Conservation (phyloP, 2,888 invertebrate species). For the Papilio demoleus region DNA sequence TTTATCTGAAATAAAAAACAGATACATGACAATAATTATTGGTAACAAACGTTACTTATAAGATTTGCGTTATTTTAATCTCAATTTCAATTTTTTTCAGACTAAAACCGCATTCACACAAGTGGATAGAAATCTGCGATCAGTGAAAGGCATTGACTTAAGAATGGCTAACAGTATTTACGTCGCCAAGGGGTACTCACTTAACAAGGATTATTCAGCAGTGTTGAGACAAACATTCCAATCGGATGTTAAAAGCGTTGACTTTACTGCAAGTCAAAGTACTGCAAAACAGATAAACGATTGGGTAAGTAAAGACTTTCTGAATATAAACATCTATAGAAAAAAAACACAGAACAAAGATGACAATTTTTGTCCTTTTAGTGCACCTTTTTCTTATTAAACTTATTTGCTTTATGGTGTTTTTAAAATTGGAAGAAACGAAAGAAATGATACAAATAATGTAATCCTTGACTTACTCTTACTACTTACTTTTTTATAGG, state of each 20-base stretch:
- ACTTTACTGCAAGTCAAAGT: slow-evolving; percentile 79
- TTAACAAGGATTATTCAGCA: slow-evolving; percentile 81
- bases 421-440: too few relatives aligned
- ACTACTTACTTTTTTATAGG: slow-evolving; percentile 53
- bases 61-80: too few relatives aligned
- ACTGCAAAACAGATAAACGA: slow-evolving; percentile 86
- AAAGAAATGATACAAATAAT: neutral
- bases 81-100: too few relatives aligned
- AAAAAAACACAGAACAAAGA: too few relatives aligned
- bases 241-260: slow-evolving; percentile 83
- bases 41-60: too few relatives aligned
- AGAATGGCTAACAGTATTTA: slow-evolving; percentile 88
- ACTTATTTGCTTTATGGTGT: too few relatives aligned
- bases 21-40: too few relatives aligned
- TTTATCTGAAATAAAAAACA: too few relatives aligned
- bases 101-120: slow-evolving; percentile 60
- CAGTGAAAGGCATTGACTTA: slow-evolving; percentile 78
- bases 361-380: too few relatives aligned
- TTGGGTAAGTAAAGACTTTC: slow-evolving; percentile 82
- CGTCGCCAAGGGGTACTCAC: slow-evolving; percentile 70
- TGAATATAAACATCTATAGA: neutral
- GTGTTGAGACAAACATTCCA: slow-evolving; percentile 67
- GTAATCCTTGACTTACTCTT: neutral
- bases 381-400: too few relatives aligned
- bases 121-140: slow-evolving; percentile 52